These are phyloP conservation scores for Progne subis DNA, from an alignment of 2,113 vertebrate species.

Conservation along the genomic window DNA sequence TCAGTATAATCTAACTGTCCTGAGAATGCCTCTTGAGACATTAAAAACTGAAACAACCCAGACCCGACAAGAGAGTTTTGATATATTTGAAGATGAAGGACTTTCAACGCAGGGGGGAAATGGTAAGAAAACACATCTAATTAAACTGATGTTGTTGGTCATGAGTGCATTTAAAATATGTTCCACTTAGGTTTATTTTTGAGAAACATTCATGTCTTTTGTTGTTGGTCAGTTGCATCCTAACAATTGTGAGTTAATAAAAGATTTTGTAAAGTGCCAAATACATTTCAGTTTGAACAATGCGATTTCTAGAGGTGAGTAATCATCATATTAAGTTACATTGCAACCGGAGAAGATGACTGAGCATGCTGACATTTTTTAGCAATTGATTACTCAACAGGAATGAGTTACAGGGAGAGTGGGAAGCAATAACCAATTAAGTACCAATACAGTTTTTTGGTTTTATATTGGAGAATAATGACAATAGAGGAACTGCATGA, in stretches of 20 bases:
- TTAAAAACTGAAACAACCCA: constrained; percentile 79
- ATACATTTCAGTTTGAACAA: background rate
- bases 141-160: background rate
- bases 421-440: background rate
- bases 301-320: constrained; percentile 20
- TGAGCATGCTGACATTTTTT: constrained; percentile 44
- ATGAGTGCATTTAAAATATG: background rate
- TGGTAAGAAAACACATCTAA: constrained; percentile 59
- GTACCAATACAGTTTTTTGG: background rate
- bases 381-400: background rate
- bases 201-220: background rate
- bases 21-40: constrained; percentile 85
- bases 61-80: constrained; percentile 88
- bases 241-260: background rate
- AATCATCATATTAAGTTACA: constrained; percentile 36
- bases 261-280: background rate
- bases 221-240: background rate
- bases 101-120: constrained; percentile 85
- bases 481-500: background rate
- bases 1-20: constrained; percentile 92
- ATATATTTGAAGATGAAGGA: constrained; percentile 98
- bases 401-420: background rate
- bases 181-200: background rate
- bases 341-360: constrained; percentile 18
- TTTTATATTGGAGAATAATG: background rate